Conservation (phyloP, 2,797 vertebrate species). For the Lycodopsis pacificus region DNA sequence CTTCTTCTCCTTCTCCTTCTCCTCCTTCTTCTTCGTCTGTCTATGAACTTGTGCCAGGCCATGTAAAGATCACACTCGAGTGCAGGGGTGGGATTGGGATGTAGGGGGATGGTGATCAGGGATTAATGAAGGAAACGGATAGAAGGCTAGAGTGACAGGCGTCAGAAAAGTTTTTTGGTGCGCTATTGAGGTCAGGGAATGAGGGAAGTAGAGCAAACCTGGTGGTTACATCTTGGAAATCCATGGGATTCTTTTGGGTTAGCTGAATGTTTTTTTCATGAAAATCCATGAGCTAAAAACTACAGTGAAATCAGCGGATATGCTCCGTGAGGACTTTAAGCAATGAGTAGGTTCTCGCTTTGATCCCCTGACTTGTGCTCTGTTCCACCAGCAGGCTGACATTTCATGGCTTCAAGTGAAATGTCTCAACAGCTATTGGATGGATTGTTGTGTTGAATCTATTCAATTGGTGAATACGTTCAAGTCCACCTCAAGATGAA, state of each 20-base stretch:
- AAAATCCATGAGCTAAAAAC: slow-evolving; percentile 56
- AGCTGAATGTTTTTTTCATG: slow-evolving; percentile 35
- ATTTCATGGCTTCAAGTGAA: not conserved
- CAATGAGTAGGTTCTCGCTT: too few relatives aligned
- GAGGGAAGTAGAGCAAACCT: slow-evolving; percentile 77
- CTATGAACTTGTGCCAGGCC: slow-evolving; percentile 62
- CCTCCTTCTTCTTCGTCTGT: slow-evolving; percentile 30
- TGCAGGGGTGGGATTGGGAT: slow-evolving; percentile 46
- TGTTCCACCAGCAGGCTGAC: not conserved
- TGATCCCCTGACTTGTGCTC: not conserved
- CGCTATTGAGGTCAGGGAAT: slow-evolving; percentile 76
- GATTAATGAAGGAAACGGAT: slow-evolving; percentile 28
- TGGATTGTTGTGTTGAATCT: not conserved
- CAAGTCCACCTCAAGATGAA: not conserved
- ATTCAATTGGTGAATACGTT: not conserved
- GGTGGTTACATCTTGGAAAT: slow-evolving; percentile 71
- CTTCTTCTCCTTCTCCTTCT: too few relatives aligned
- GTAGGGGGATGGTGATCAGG: not conserved
- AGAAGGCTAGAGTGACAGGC: slow-evolving; percentile 38
- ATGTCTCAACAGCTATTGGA: not conserved
- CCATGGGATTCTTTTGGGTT: slow-evolving; percentile 56
- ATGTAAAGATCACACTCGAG: slow-evolving; percentile 55
- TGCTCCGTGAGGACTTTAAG: too few relatives aligned
- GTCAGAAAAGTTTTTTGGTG: slow-evolving; percentile 41
- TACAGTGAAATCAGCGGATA: slow-evolving; percentile 16